Evolutionary conservation across 1,140 invertebrate species (phyloP).

Genomic region (Lepidostoma basale): DNA sequence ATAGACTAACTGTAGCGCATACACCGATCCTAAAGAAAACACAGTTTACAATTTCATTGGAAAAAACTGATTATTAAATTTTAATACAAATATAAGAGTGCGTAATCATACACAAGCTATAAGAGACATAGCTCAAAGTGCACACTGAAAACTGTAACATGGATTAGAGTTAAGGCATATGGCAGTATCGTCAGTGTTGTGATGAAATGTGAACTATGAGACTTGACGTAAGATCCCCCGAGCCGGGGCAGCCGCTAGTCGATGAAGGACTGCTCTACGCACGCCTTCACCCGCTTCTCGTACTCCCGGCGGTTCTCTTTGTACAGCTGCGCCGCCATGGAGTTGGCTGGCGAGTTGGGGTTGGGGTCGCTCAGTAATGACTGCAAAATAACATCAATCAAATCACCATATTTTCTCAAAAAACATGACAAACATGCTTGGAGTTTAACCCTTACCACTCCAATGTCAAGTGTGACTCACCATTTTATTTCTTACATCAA

Average conservation of each 20-base stretch:
- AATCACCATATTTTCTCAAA: too few relatives aligned
- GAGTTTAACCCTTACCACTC: too few relatives aligned
- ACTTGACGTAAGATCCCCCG: background rate
- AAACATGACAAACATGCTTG: too few relatives aligned
- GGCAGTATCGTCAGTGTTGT: constrained; percentile 33
- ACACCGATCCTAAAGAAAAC: constrained; percentile 8
- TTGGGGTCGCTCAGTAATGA: constrained; percentile 95
- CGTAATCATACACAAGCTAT: constrained; percentile 3
- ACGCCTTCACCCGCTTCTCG: constrained; percentile 95
- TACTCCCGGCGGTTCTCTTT: constrained; percentile 95
- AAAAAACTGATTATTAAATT: background rate
- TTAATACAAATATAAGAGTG: constrained; percentile 4
- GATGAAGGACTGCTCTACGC: constrained; percentile 95
- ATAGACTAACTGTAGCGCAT: constrained; percentile 1
- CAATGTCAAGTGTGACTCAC: too few relatives aligned
- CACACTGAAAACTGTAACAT: constrained; percentile 6
- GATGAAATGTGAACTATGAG: background rate
- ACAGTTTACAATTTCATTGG: background rate
- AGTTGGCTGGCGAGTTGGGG: constrained; percentile 95
- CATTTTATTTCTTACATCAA: background rate
- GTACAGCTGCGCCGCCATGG: constrained; percentile 94
- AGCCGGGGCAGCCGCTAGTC: constrained; percentile 71
- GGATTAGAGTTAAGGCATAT: constrained; percentile 38
- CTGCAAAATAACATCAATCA: constrained; percentile 72
- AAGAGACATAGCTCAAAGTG: constrained; percentile 12